Conservation (phyloP, 2,888 invertebrate genomes). For the Thyatira batis region DNA sequence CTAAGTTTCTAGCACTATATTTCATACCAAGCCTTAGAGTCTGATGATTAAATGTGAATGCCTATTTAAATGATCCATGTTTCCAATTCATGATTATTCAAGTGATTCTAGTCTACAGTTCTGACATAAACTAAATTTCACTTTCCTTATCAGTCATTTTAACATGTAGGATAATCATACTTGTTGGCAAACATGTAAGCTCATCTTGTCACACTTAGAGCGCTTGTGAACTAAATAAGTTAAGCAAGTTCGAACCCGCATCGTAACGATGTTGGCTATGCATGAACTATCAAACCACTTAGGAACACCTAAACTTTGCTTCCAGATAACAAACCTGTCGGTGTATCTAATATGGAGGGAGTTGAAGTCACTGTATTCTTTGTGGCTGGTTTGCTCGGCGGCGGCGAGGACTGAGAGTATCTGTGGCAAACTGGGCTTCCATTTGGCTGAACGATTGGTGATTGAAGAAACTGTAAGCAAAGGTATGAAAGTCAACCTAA, state of each 20-base stretch:
- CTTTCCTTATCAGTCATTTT: not conserved
- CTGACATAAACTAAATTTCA: too few relatives aligned
- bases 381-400: conserved; percentile 47
- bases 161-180: not conserved
- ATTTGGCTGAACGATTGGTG: conserved; percentile 39
- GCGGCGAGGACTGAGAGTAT: conserved; percentile 36
- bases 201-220: not conserved
- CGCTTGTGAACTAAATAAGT: not conserved
- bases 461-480: conserved; percentile 34
- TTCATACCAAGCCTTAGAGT: too few relatives aligned
- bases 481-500: too few relatives aligned
- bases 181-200: not conserved
- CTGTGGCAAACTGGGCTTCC: conserved; percentile 35
- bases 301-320: conserved; percentile 8
- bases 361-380: conserved; percentile 42
- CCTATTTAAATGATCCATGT: too few relatives aligned
- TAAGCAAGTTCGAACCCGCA: not conserved
- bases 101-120: too few relatives aligned
- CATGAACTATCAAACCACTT: not conserved
- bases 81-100: too few relatives aligned
- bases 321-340: conserved; percentile 30
- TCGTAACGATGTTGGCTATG: not conserved
- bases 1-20: too few relatives aligned
- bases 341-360: conserved; percentile 52
- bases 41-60: too few relatives aligned